A percentile compares a stretch with the other conserved stretches of the same genome.
Evolutionary conservation across 1,140 invertebrate genomes (phyloP).

Genomic region (Laupala kohalensis): DNA sequence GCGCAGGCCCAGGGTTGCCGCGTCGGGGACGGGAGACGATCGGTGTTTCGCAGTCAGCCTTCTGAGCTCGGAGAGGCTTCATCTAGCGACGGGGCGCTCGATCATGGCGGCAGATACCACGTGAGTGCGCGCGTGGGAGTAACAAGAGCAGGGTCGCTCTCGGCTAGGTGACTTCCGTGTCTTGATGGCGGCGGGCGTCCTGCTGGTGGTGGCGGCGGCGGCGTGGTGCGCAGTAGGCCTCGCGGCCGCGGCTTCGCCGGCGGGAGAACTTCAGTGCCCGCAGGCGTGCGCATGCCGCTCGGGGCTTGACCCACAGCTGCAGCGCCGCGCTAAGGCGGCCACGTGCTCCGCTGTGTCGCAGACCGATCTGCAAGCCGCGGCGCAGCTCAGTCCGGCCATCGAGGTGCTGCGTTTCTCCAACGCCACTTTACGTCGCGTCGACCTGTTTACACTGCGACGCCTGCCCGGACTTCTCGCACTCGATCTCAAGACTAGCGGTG

Average conservation of each 20-base stretch:
- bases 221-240: neutral
- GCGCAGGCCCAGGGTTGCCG: neutral
- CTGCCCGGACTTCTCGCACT: neutral
- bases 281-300: conserved; percentile 3
- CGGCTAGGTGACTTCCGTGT: too few relatives aligned
- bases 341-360: neutral
- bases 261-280: neutral
- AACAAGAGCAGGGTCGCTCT: neutral
- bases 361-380: neutral
- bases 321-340: conserved; percentile 1
- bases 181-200: neutral
- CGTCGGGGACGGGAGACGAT: neutral
- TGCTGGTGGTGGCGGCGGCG: neutral
- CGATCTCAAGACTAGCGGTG: conserved; percentile 2
- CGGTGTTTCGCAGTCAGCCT: neutral
- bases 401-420: conserved; percentile 7
- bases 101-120: conserved; percentile 9
- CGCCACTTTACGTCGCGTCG: conserved; percentile 4
- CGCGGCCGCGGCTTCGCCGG: neutral
- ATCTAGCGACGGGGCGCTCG: neutral
- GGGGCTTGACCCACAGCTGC: neutral
- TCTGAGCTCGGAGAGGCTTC: too few relatives aligned
- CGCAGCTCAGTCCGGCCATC: neutral
- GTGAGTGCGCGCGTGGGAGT: conserved; percentile 2
- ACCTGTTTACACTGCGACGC: conserved; percentile 3